A percentile compares a stretch with the other conserved stretches of the same genome.
Conservation (phyloP, 1,140 invertebrate species). For the Rhyzopertha dominica region DNA sequence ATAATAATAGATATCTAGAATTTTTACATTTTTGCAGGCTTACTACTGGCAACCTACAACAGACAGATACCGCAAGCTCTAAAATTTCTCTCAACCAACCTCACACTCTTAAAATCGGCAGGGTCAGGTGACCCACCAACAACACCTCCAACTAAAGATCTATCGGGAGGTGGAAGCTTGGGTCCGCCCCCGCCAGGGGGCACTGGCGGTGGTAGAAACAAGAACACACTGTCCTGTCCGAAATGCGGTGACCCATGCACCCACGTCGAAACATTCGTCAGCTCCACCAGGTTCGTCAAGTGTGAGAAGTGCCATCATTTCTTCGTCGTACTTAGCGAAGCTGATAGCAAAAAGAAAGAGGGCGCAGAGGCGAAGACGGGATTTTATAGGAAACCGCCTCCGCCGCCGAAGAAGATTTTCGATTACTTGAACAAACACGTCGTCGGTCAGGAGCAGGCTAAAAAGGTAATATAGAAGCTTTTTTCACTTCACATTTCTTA, state of each 20-base stretch:
- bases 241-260: constrained; percentile 95
- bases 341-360: constrained; percentile 85
- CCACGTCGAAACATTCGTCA: constrained; percentile 94
- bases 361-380: constrained; percentile 60
- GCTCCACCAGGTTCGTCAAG: constrained; percentile 93
- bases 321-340: constrained; percentile 92
- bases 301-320: constrained; percentile 98
- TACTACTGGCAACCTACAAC: constrained; percentile 29
- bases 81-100: constrained; percentile 27
- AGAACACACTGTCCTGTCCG: constrained; percentile 75
- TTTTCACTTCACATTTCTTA: constrained; percentile 9
- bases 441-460: constrained; percentile 96
- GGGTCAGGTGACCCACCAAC: constrained; percentile 36
- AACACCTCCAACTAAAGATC: constrained; percentile 27
- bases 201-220: constrained; percentile 47
- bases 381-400: constrained; percentile 74
- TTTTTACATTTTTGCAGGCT: constrained; percentile 25
- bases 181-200: constrained; percentile 12
- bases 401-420: constrained; percentile 94
- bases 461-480: constrained; percentile 77
- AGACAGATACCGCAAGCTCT: constrained; percentile 16
- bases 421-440: constrained; percentile 94
- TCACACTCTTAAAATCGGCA: constrained; percentile 32
- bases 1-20: too few relatives aligned
- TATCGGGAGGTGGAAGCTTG: constrained; percentile 10